Evolutionary conservation across 2,888 invertebrate species (phyloP).

Genomic region (Sminthurides aquaticus): DNA sequence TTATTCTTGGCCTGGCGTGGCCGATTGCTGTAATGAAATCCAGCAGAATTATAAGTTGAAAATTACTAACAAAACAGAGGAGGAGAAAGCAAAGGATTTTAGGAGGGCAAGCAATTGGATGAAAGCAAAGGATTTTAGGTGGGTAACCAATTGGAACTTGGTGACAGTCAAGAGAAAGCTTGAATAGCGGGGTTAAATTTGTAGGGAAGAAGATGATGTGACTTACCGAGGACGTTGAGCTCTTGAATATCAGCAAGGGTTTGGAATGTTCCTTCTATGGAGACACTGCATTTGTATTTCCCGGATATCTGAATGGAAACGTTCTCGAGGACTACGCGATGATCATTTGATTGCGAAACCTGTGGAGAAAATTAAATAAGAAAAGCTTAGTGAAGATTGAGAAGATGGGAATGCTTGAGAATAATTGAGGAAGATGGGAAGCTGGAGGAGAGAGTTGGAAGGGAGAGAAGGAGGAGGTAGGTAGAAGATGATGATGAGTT

Average conservation of each 20-base stretch:
- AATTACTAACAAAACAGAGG: too few relatives aligned
- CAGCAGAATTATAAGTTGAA: too few relatives aligned
- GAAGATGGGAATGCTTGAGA: too few relatives aligned
- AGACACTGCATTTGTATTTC: conserved; percentile 66
- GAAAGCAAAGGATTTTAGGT: too few relatives aligned
- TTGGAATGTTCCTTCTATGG: conserved; percentile 56
- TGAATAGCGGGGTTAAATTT: too few relatives aligned
- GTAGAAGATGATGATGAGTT: not conserved
- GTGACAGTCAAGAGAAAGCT: too few relatives aligned
- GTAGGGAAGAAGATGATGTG: too few relatives aligned
- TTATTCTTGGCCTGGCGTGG: conserved; percentile 27
- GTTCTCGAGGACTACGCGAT: conserved; percentile 61
- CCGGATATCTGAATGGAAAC: conserved; percentile 64
- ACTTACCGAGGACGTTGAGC: conserved; percentile 27
- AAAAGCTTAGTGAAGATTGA: not conserved
- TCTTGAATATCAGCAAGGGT: conserved; percentile 25
- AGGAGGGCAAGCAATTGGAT: too few relatives aligned
- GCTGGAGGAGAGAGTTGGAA: not conserved
- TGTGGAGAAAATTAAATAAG: conserved; percentile 46
- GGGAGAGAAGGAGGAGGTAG: not conserved
- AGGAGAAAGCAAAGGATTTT: too few relatives aligned
- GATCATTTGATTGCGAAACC: conserved; percentile 58
- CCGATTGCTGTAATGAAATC: conserved; percentile 25
- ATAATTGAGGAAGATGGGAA: too few relatives aligned
- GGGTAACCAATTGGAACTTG: too few relatives aligned